Conservation (phyloP, 2,797 vertebrate species). For the Leptoclinus maculatus region DNA sequence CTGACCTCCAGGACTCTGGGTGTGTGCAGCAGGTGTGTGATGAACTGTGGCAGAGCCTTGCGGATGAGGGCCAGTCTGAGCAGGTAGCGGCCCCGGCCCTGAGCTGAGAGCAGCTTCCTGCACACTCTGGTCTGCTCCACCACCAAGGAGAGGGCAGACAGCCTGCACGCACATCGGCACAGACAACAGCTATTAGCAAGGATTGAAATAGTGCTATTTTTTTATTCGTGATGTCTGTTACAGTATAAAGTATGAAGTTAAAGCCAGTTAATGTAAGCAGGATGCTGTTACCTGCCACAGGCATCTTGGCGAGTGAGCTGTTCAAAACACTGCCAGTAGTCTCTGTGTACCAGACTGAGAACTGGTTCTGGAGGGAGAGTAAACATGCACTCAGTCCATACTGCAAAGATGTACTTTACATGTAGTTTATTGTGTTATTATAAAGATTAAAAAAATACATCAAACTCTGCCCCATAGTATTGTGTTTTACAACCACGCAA, state of each 20-base stretch:
- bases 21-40: slow-evolving; percentile 82
- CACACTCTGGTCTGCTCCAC: slow-evolving; percentile 79
- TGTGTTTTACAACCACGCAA: background rate
- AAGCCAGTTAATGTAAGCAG: background rate
- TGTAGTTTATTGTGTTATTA: background rate
- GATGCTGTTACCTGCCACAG: slow-evolving; percentile 77
- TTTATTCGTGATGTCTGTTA: background rate
- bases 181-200: background rate
- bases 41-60: slow-evolving; percentile 78
- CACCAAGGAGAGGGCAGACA: slow-evolving; percentile 77
- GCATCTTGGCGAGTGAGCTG: slow-evolving; percentile 80
- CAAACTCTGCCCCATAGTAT: background rate
- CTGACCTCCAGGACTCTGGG: slow-evolving; percentile 81
- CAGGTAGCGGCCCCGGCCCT: slow-evolving; percentile 87
- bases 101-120: slow-evolving; percentile 79
- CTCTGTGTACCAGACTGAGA: slow-evolving; percentile 85
- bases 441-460: background rate
- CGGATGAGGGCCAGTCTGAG: slow-evolving; percentile 84
- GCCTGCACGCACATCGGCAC: slow-evolving; percentile 61
- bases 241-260: background rate
- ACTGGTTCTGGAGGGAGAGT: slow-evolving; percentile 80
- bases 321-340: slow-evolving; percentile 90
- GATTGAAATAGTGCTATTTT: background rate
- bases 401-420: background rate
- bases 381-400: slow-evolving; percentile 16